These are phyloP conservation scores for Chaenogobius annularis DNA, from an alignment of 2,113 vertebrate species.

Conservation along the genomic window DNA sequence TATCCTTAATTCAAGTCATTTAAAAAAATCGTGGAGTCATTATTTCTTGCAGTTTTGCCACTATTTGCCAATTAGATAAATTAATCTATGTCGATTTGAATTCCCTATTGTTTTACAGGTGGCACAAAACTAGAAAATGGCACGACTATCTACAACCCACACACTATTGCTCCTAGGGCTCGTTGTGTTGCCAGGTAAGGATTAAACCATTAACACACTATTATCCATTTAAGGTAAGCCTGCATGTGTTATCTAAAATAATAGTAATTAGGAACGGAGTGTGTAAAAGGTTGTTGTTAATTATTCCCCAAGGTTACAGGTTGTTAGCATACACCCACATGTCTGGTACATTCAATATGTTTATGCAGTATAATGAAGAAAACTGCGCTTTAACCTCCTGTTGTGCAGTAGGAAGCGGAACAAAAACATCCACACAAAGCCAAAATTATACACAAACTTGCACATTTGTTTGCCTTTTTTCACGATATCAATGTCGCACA, in stretches of 20 bases:
- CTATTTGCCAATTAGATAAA: neutral
- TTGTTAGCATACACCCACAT: neutral
- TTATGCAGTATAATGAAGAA: neutral
- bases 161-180: constrained; percentile 65
- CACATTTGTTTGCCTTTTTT: neutral
- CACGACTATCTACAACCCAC: constrained; percentile 50
- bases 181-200: constrained; percentile 76
- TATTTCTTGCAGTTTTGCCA: no score
- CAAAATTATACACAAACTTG: neutral
- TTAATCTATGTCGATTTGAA: neutral
- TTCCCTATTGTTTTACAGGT: constrained; percentile 47
- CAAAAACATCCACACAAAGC: no score
- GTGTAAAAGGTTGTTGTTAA: neutral
- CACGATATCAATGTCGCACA: neutral
- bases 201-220: neutral
- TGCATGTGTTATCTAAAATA: neutral
- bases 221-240: neutral
- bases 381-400: neutral
- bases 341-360: neutral
- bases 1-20: neutral
- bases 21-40: neutral
- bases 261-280: neutral
- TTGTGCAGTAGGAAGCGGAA: no score
- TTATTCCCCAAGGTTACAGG: neutral
- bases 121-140: constrained; percentile 63